Evolutionary conservation across 2,888 invertebrate genomes (phyloP), one percentile per base, ranked within the genome.

Genomic region (Lathronympha strigana): DNA sequence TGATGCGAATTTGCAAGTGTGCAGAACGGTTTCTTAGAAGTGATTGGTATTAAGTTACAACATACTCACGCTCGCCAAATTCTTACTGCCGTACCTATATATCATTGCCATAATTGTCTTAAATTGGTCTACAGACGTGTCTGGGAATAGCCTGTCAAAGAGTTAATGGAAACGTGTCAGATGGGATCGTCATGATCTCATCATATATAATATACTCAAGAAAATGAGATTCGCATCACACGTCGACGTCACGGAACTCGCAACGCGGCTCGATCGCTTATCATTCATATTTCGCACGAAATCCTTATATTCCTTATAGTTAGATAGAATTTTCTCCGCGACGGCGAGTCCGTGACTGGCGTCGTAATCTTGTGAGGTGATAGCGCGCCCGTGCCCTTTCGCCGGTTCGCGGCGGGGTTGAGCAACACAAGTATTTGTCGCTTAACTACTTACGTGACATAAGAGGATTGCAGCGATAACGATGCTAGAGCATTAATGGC

Each of bases 271-370:
- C 28, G 47, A 36, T 40, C 49, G 36, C 21, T 55, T 40, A 49
- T 28, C 54, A 36, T 55, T 21, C 47, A 49, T 21, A 15, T 19
- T 63, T 28, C 47, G 49, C 38, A 9, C 19, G 36, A 21, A 40
- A 28, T 55, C 47, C 19, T 43, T 47, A 62, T 47, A 62, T 13
- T 38, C 28, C 36, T n/a, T n/a, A n/a, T n/a, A n/a, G n/a, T n/a
- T 45, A 38, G 25, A 13, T 23, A 62, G 47, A 63, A 55, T 49
- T 54, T n/a, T 55, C 6, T 38, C 21, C 25, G 51, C 38, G 28
- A 50, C 31, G 36, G 4, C 9, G 53, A 36, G 31, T 23, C 45
- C 61, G 61, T 61, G 61, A 61, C 61, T 33, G 21, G 61, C 8
- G 19, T 61, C 40, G 25, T 38, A 51, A 61, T 40, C 38, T 5